Evolutionary conservation across 2,113 vertebrate species (phyloP), one percentile per base, ranked within the genome.

Genomic region (Tursiops truncatus): DNA sequence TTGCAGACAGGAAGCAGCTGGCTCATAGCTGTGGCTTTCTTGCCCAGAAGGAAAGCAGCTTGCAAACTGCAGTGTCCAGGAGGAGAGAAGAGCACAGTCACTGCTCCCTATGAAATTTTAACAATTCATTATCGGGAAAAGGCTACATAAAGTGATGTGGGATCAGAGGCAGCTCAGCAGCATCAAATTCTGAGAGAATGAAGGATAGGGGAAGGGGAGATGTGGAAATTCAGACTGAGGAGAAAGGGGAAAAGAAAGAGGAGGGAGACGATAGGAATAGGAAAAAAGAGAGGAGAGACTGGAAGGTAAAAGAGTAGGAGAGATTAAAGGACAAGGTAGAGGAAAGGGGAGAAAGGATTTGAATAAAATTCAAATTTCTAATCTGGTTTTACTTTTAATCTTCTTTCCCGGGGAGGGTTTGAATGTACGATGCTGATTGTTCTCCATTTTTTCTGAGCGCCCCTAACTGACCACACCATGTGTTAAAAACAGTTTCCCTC

Each of bases 311-410:
- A 87, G 76, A 86, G 68, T 53, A n/a, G 31, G 33, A 70, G 85
- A 95, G 93, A 93, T 94, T 94, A 95, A 93, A 97, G 89, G 63
- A 60, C 15, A 0, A 56, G 84, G 15, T 63, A 93, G 47, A 95
- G 89, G 62, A 91, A 81, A 76, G 47, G 25, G 25, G 80, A 96
- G 68, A 83, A 87, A 33, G 38, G 79, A 95, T 92, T 94, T 95
- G 77, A 98, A 97, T 92, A 90, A 92, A 96, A 97, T 94, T 95
- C 92, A 76, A 65, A 94, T 91, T 83, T 96, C 87, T 96, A 97
- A 97, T 97, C 98, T 95, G 94, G 41, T 93, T 96, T 97, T 84
- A 92, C 95, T 83, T 97, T 96, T 90, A 92, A 98, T 97, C 88
- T 95, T 87, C 65, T 92, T 86, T 74, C 31, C 20, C 50, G 82